Evolutionary conservation across 2,113 vertebrate genomes (phyloP).

Genomic region (Phyllostomus discolor): DNA sequence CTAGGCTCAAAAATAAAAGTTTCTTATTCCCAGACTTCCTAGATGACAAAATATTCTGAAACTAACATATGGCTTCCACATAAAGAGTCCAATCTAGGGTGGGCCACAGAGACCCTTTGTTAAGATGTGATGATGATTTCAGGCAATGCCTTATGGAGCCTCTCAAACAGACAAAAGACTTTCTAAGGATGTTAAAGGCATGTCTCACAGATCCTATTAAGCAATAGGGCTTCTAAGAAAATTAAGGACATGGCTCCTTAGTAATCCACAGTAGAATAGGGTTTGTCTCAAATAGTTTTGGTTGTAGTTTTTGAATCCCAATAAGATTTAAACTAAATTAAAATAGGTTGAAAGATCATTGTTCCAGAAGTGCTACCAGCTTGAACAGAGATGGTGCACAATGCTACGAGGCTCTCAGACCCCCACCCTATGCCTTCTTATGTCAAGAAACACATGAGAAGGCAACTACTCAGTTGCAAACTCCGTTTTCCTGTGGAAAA

Average conservation of each 20-base stretch:
- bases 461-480: background rate
- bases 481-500: background rate
- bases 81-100: background rate
- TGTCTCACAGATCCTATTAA: background rate
- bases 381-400: background rate
- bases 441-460: background rate
- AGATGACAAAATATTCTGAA: constrained; percentile 4
- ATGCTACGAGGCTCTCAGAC: background rate
- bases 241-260: background rate
- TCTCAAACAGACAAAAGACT: background rate
- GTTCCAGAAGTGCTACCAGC: background rate
- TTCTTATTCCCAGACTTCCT: background rate
- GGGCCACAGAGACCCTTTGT: background rate
- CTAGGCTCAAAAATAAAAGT: background rate
- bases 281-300: background rate
- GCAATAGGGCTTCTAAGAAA: background rate
- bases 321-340: background rate
- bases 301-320: background rate
- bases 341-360: background rate
- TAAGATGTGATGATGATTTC: background rate
- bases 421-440: background rate
- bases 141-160: background rate
- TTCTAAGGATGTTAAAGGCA: background rate
- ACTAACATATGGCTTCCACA: background rate
- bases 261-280: background rate